phyloP scores from a whole-genome alignment of 2,113 vertebrate species.

The Chaenocephalus aceratus region DNA sequence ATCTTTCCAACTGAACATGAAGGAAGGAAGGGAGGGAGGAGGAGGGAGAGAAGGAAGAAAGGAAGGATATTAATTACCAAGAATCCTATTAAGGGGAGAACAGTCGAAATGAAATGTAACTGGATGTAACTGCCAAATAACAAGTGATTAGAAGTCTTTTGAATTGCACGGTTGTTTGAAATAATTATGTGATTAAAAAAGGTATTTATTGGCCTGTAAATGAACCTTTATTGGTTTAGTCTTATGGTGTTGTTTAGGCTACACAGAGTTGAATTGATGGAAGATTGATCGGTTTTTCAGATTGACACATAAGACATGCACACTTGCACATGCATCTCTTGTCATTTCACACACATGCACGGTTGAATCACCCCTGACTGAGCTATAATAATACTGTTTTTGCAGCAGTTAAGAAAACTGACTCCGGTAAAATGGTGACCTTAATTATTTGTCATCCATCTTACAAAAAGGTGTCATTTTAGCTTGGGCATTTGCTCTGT shows the following conservation, averaged over 20 bases:
- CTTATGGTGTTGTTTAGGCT: slow-evolving; percentile 14
- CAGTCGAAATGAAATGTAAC: slow-evolving; percentile 25
- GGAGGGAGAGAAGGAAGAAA: not conserved
- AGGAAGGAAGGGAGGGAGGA: slow-evolving; percentile 48
- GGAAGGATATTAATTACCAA: slow-evolving; percentile 49
- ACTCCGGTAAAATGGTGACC: slow-evolving; percentile 46
- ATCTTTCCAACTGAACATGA: slow-evolving; percentile 46
- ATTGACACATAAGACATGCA: slow-evolving; percentile 25
- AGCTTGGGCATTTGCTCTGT: slow-evolving; percentile 10
- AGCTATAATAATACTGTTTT: slow-evolving; percentile 21
- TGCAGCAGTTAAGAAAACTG: slow-evolving; percentile 45
- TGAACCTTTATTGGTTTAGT: not conserved
- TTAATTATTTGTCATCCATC: slow-evolving; percentile 58
- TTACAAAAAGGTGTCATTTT: slow-evolving; percentile 49
- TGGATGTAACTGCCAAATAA: slow-evolving; percentile 25
- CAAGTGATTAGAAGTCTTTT: slow-evolving; percentile 23
- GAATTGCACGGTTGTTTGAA: slow-evolving; percentile 22
- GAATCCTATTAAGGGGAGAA: slow-evolving; percentile 41
- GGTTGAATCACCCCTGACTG: slow-evolving; percentile 19
- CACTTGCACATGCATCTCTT: not conserved
- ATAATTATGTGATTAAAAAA: slow-evolving; percentile 22
- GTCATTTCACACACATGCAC: not conserved
- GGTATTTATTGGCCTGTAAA: slow-evolving; percentile 1
- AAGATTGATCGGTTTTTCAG: slow-evolving; percentile 35
- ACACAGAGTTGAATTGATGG: slow-evolving; percentile 29